Evolutionary conservation across 2,113 vertebrate species (phyloP), one percentile per base, ranked within the genome.

Genomic region (Maccullochella peelii): DNA sequence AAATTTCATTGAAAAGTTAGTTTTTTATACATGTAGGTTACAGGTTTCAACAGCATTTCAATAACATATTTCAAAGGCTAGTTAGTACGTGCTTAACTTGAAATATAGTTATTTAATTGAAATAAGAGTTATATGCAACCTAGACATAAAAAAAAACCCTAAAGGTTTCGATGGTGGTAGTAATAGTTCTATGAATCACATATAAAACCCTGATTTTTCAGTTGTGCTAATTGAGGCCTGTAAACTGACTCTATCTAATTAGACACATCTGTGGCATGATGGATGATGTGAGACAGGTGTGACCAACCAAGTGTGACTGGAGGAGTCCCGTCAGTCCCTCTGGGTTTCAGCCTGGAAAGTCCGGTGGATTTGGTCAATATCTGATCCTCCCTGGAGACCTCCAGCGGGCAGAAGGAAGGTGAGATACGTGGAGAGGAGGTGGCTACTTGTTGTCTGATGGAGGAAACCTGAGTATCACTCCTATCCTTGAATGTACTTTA

Each of bases 261-360:
- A 79, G 49, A 86, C 80, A 58, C 67, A 42, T 80, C 88, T 86
- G 49, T 20, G 58, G 71, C 69, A 63, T 85, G 91, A 92, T 82
- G 85, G 84, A 86, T 88, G 83, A 83, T 25, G 85, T 16, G 49
- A 86, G 74, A 75, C 85, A 88, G 89, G 83, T 93, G 89, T 66
- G 78, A 74, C 54, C 89, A 90, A 61, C 89, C 3, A 87, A 77
- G 76, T 66, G 90, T 80, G 82, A 85, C 74, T 0, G 61, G 38
- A 77, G 23, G 23, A 80, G 86, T 80, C 82, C 79, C 58, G 70
- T 65, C 74, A 27, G 78, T 65, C 54, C 0, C 52, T 74, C 33
- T 65, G 68, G 58, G 55, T 71, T 75, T 84, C 72, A 86, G 66
- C 63, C 86, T 94, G 94, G 95, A 95, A 96, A 95, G 95, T 96